These are phyloP conservation scores for Falco berigora DNA, from an alignment of 2,797 vertebrate genomes.

Conservation along the genomic window DNA sequence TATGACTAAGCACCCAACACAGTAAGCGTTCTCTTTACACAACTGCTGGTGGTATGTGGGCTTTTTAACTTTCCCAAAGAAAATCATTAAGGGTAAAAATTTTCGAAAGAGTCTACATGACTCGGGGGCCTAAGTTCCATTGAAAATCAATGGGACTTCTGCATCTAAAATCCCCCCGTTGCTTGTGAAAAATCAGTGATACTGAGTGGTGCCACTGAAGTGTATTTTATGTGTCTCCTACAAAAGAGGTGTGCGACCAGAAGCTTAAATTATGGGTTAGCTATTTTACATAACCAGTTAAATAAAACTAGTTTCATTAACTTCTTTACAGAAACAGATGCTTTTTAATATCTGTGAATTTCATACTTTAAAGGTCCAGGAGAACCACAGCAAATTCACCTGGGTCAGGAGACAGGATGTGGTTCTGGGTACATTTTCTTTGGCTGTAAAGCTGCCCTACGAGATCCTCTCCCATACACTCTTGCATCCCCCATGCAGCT, in stretches of 20 bases:
- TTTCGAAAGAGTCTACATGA: background rate
- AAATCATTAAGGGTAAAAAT: background rate
- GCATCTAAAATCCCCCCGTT: background rate
- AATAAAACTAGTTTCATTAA: constrained; percentile 5
- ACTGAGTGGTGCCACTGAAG: background rate
- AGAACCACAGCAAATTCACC: background rate
- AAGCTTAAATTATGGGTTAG: background rate
- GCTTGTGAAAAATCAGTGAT: background rate
- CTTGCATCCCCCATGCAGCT: accelerated
- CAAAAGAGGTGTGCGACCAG: background rate
- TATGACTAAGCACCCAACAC: constrained; percentile 37
- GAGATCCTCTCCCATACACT: background rate
- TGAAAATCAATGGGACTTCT: constrained; percentile 10
- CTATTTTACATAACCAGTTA: constrained; percentile 2
- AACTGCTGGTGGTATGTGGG: constrained; percentile 1
- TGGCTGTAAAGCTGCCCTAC: background rate
- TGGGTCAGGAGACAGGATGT: background rate
- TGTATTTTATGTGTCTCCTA: background rate
- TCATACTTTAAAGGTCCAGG: background rate
- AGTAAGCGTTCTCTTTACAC: constrained; percentile 15
- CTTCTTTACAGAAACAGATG: background rate
- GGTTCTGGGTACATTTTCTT: background rate
- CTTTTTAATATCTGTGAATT: background rate
- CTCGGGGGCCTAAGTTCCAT: background rate
- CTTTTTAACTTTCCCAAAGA: constrained; percentile 25